phyloP scores from a whole-genome alignment of 2,113 vertebrate species.

The Apaloderma vittatum region DNA sequence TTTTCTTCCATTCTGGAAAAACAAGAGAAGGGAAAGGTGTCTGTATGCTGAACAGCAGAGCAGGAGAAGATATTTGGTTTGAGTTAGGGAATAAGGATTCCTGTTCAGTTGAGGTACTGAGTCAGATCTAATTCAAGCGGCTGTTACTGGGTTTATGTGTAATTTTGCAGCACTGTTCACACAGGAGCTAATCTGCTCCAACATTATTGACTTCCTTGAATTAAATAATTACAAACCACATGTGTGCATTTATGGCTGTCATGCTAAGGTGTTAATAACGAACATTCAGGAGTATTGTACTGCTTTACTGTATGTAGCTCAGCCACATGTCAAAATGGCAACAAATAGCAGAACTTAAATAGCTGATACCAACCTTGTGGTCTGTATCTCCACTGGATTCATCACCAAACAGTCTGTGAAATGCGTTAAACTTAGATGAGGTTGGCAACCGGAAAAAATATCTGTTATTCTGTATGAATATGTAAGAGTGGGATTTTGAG shows the following conservation, averaged over 20 bases:
- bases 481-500: not conserved
- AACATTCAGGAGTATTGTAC: not conserved
- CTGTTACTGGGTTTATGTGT: not conserved
- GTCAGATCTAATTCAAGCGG: not conserved
- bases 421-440: not conserved
- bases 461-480: not conserved
- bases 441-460: not conserved
- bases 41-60: not conserved
- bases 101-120: not conserved
- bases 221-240: not conserved
- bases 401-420: not conserved
- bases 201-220: not conserved
- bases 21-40: not conserved
- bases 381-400: not conserved
- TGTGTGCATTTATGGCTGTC: not conserved
- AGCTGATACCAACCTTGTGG: not conserved
- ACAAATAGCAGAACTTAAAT: not conserved
- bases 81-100: not conserved
- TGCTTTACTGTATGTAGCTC: not conserved
- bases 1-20: not conserved
- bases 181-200: not conserved
- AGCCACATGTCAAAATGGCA: not conserved
- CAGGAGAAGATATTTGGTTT: not conserved
- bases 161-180: not conserved
- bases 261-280: not conserved